Evolutionary conservation across 1,140 invertebrate species (phyloP), one percentile per base, ranked within the genome.

Genomic region (Trypoxylus dichotomus): DNA sequence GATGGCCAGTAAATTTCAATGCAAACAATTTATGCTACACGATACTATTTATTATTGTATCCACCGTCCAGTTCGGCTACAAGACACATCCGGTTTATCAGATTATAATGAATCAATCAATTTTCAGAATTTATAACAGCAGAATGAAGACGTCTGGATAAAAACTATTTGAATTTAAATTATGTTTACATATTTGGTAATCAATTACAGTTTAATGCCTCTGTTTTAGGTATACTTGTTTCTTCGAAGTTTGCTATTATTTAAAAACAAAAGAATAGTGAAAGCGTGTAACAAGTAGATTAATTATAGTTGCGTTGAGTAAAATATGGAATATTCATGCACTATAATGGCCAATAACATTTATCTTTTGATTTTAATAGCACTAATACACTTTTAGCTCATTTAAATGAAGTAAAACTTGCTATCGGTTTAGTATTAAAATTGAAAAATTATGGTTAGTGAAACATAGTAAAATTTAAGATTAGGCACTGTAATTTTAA

Each of bases 151-250:
- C 15, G 47, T 54, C 47, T 54, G 47, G 19, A 6, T 54, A 19
- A n/a, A 54, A 54, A 54, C n/a, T n/a, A 54, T 54, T 54, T 54
- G 47, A 54, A 54, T 54, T 54, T n/a, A 54, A n/a, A 54, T 54
- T 54, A n/a, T n/a, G n/a, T n/a, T n/a, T n/a, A n/a, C 7, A 32
- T 32, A 32, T 32, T 32, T 32, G 32, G n/a, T n/a, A n/a, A 32
- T 32, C 32, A 8, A 37, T 37, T 37, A 37, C 5, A 37, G 10
- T 37, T 5, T 37, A 8, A 2, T 37, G 32, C 2, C 32, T 37
- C 10, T 37, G 32, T 37, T 37, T 7, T 32, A 32, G 7, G 32
- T 32, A 32, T 32, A 32, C n/a, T n/a, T n/a, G n/a, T n/a, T n/a
- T n/a, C n/a, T n/a, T n/a, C n/a, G n/a, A n/a, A n/a, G n/a, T n/a